Percentiles rank a stretch among this genome's conserved stretches.
phyloP scores from a whole-genome alignment of 2,888 invertebrate species.

The Acrobasis suavella region DNA sequence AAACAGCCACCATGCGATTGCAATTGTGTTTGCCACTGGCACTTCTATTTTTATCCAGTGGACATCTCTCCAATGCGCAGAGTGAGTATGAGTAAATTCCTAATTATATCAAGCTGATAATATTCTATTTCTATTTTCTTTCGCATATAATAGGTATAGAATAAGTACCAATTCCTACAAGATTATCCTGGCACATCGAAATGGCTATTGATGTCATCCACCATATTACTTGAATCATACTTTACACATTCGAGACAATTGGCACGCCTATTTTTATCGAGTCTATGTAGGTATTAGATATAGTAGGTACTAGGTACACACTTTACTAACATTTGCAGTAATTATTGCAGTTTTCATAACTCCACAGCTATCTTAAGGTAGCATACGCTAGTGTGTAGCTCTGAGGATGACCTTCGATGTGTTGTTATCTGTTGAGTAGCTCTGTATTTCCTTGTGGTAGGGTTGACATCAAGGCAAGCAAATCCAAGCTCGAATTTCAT shows the following conservation, averaged over 20 bases:
- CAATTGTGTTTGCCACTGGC: constrained; percentile 42
- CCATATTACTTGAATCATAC: background rate
- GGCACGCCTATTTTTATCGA: background rate
- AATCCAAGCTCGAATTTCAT: too few relatives aligned
- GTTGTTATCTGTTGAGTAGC: background rate
- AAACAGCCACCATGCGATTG: constrained; percentile 37
- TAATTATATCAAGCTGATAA: background rate
- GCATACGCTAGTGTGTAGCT: background rate
- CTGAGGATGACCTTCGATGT: background rate
- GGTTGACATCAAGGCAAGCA: too few relatives aligned
- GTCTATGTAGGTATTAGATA: background rate
- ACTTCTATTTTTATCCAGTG: constrained; percentile 63
- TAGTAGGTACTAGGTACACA: too few relatives aligned
- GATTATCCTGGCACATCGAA: background rate
- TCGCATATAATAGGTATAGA: background rate
- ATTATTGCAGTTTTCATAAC: too few relatives aligned
- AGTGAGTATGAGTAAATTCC: constrained; percentile 44
- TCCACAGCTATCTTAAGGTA: too few relatives aligned
- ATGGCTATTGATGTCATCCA: background rate
- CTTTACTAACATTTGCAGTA: too few relatives aligned
- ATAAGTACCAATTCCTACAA: background rate
- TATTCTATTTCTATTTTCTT: background rate
- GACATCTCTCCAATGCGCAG: constrained; percentile 58
- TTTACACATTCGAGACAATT: background rate
- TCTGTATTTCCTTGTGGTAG: too few relatives aligned